phyloP scores from a whole-genome alignment of 2,797 vertebrate genomes.

The Sparus aurata region DNA sequence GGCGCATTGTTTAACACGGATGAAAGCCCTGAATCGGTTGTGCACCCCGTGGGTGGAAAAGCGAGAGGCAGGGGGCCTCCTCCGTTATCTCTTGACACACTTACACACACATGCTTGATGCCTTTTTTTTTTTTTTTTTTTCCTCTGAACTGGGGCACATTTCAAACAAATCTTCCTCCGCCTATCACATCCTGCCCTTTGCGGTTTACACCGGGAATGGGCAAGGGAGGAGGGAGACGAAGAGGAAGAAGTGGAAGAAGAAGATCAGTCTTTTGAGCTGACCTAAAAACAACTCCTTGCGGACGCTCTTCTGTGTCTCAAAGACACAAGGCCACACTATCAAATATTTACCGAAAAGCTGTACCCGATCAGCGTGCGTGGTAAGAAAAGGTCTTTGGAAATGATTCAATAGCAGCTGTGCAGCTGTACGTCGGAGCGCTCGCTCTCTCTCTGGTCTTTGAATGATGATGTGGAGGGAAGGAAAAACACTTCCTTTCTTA shows the following conservation, averaged over 20 bases:
- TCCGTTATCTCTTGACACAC: conserved; percentile 71
- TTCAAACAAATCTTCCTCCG: conserved; percentile 73
- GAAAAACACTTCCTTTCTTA: conserved; percentile 67
- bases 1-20: conserved; percentile 73
- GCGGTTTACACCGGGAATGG: conserved; percentile 43
- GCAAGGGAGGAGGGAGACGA: conserved; percentile 12
- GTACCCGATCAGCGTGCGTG: conserved; percentile 56
- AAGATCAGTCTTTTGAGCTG: conserved; percentile 55
- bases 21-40: conserved; percentile 65
- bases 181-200: conserved; percentile 67
- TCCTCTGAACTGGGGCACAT: conserved; percentile 73
- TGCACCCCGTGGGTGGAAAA: conserved; percentile 57
- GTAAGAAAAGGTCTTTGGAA: conserved; percentile 71
- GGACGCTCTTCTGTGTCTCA: conserved; percentile 63
- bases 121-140: conserved; percentile 66
- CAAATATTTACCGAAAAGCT: conserved; percentile 83
- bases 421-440: conserved; percentile 46
- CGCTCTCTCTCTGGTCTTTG: conserved; percentile 47
- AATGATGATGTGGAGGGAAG: conserved; percentile 56
- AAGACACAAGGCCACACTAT: conserved; percentile 67
- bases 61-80: conserved; percentile 53
- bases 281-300: conserved; percentile 82
- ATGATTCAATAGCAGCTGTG: conserved; percentile 73
- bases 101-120: conserved; percentile 52
- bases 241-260: conserved; percentile 18